These are phyloP conservation scores for Lithobates sylvaticus DNA, from an alignment of 2,797 vertebrate genomes.

Conservation along the genomic window DNA sequence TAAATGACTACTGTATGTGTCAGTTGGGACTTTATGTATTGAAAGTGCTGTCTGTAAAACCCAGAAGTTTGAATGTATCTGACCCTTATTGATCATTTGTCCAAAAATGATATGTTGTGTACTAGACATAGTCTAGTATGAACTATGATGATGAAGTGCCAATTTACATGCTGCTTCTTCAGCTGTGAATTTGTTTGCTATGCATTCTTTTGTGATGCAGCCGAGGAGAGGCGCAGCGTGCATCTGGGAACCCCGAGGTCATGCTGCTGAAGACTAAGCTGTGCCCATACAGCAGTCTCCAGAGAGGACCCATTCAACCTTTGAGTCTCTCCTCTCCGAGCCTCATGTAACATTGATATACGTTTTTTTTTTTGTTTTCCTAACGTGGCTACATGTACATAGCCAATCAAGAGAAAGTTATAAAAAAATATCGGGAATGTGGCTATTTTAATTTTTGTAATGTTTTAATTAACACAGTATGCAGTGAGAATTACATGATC, in stretches of 20 bases:
- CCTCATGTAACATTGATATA: constrained; percentile 23
- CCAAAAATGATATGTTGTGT: no score
- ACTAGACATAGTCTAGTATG: no score
- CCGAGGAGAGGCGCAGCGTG: background rate
- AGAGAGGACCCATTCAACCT: constrained; percentile 35
- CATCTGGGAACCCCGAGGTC: constrained; percentile 34
- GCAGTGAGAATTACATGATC: background rate
- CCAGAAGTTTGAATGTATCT: no score
- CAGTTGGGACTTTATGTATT: no score
- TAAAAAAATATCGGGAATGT: background rate
- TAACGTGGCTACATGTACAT: background rate
- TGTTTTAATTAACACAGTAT: background rate
- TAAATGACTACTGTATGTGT: no score
- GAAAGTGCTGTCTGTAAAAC: no score
- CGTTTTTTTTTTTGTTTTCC: background rate
- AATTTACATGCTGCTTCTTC: background rate
- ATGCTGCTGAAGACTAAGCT: constrained; percentile 6
- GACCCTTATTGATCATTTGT: no score
- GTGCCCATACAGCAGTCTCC: constrained; percentile 41
- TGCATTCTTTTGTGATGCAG: constrained; percentile 44
- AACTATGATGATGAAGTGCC: background rate
- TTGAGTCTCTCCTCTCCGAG: background rate
- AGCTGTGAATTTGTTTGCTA: constrained; percentile 35
- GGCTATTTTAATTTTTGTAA: background rate
- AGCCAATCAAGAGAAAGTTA: background rate